A percentile compares a stretch with the other conserved stretches of the same genome.
Evolutionary conservation across 30 jellyfish, hydroid and myxozoan genomes (phyloP).

Genomic region (Turritopsis dohrnii): DNA sequence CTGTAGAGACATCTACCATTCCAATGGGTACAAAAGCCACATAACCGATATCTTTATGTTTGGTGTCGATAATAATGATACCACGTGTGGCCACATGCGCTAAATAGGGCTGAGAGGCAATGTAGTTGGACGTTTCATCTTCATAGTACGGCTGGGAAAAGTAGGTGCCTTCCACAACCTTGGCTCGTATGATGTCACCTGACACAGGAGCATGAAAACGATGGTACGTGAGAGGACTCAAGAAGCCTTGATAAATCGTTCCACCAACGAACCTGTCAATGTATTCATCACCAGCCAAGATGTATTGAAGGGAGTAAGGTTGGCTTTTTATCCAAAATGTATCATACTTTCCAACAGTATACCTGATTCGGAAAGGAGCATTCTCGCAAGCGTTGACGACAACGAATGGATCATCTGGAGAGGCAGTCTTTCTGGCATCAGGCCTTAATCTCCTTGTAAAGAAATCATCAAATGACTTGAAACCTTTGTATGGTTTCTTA

Average conservation of each 20-base stretch:
- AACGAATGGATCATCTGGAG: no score
- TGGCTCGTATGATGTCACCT: not conserved
- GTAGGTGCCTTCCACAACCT: not conserved
- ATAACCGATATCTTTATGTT: not conserved
- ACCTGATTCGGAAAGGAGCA: no score
- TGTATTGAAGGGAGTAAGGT: no score
- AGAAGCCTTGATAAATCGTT: no score
- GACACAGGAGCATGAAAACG: conserved; percentile 14
- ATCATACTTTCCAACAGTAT: no score
- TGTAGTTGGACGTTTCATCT: not conserved
- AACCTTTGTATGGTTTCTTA: no score
- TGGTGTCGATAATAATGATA: not conserved
- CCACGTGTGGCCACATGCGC: not conserved
- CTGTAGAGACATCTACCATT: not conserved
- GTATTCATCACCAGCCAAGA: no score
- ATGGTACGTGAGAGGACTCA: conserved; percentile 8
- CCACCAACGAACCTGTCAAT: not conserved
- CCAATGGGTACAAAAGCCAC: not conserved
- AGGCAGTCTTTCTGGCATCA: no score
- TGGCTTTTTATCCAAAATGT: no score
- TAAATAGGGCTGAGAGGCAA: conserved; percentile 7
- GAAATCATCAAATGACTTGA: no score
- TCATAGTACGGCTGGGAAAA: conserved; percentile 2
- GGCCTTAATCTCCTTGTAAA: no score
- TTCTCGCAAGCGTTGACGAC: no score